Conservation (phyloP, 2,113 vertebrate species). For the Hystrix brachyura region DNA sequence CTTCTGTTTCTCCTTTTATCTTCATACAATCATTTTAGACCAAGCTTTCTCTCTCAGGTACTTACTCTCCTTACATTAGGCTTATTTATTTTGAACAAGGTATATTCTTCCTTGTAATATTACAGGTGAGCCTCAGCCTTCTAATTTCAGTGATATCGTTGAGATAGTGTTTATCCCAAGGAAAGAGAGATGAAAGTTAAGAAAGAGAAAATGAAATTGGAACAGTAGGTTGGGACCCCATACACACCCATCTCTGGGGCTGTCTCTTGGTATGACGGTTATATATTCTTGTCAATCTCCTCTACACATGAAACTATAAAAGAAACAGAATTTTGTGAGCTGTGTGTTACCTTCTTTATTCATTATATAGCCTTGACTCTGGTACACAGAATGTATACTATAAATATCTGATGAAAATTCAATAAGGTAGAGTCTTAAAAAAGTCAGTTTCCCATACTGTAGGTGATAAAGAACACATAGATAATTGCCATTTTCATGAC, state of each 20-base stretch:
- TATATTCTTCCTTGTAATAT: background rate
- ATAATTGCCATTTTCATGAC: background rate
- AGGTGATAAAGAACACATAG: background rate
- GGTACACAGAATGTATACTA: background rate
- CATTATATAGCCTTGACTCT: background rate
- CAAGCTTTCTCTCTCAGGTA: slow-evolving; percentile 53
- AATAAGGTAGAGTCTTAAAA: background rate
- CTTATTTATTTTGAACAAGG: slow-evolving; percentile 60
- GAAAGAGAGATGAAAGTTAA: slow-evolving; percentile 28
- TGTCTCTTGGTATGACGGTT: background rate
- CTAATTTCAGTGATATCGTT: background rate
- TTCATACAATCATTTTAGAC: slow-evolving; percentile 37
- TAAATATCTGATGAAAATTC: slow-evolving; percentile 46
- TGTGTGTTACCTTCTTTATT: background rate
- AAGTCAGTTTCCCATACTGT: background rate
- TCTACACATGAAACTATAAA: background rate
- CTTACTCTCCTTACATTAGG: slow-evolving; percentile 35
- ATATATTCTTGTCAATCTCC: background rate
- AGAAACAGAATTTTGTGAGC: background rate
- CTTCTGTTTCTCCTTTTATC: slow-evolving; percentile 54
- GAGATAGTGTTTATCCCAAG: slow-evolving; percentile 1
- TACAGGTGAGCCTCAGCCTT: background rate
- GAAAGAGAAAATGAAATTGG: slow-evolving; percentile 26
- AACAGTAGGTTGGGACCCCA: background rate
- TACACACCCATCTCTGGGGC: background rate